A percentile compares a stretch with the other conserved stretches of the same genome.
Conservation (phyloP, 2,113 vertebrate genomes). For the Sylvietta virens region DNA sequence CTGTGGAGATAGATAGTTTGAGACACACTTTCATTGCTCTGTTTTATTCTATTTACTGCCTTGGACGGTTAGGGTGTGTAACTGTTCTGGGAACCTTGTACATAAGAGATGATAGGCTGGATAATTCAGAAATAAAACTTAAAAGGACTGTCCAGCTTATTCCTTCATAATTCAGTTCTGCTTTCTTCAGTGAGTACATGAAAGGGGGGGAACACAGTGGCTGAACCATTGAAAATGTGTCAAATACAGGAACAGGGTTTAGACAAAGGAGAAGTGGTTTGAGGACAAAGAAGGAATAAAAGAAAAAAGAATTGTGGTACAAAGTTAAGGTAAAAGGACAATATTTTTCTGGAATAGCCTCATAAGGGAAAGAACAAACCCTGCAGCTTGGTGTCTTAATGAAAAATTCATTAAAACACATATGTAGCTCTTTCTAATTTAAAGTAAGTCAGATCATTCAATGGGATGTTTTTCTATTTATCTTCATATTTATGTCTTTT, state of each 20-base stretch:
- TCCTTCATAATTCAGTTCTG: background rate
- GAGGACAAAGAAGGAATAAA: background rate
- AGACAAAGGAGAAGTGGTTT: background rate
- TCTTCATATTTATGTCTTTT: background rate
- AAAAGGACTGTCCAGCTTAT: background rate
- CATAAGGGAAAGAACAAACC: background rate
- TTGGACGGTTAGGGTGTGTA: background rate
- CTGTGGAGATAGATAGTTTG: background rate
- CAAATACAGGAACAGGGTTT: background rate
- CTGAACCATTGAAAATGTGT: background rate
- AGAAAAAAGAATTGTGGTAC: background rate
- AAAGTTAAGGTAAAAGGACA: background rate
- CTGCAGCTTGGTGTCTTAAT: background rate
- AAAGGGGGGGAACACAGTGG: background rate
- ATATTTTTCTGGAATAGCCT: background rate
- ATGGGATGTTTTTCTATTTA: background rate
- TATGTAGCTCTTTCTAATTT: background rate
- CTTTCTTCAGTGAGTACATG: background rate
- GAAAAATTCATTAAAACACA: background rate
- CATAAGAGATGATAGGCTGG: background rate
- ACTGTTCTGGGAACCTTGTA: background rate
- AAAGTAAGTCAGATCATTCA: background rate
- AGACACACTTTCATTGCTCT: background rate
- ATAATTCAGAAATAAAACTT: background rate
- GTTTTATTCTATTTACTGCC: background rate